Conservation (phyloP, 2,113 vertebrate genomes). For the Psephotus haematonotus region DNA sequence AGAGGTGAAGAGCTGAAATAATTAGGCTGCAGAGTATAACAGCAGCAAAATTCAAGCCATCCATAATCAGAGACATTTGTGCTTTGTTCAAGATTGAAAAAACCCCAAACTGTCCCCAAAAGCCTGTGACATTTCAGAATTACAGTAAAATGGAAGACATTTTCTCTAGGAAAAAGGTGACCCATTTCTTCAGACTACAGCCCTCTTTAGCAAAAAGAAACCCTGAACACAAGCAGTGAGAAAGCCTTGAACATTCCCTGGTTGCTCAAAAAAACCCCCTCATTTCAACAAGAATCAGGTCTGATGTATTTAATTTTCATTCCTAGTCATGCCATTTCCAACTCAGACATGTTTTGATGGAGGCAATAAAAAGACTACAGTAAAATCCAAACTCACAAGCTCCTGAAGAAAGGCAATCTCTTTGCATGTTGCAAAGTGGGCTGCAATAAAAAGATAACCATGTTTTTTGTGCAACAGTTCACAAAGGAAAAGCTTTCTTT, state of each 20-base stretch:
- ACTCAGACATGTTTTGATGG: conserved; percentile 62
- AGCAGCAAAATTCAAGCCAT: conserved; percentile 2
- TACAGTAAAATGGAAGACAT: conserved; percentile 40
- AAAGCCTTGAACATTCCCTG: conserved; percentile 53
- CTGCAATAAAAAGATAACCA: conserved; percentile 27
- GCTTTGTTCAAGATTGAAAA: neutral
- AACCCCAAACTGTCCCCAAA: neutral
- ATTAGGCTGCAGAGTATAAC: neutral
- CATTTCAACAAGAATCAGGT: conserved; percentile 57
- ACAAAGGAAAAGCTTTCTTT: conserved; percentile 30
- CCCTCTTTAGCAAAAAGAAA: conserved; percentile 11
- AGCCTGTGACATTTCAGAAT: conserved; percentile 36
- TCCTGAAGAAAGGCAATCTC: conserved; percentile 30
- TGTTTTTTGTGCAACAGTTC: neutral
- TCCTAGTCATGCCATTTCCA: conserved; percentile 61
- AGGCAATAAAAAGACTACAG: conserved; percentile 47
- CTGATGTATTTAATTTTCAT: conserved; percentile 69
- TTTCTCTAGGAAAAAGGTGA: conserved; percentile 64
- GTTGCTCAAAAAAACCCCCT: conserved; percentile 42
- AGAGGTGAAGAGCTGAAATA: neutral
- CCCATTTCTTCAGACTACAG: conserved; percentile 62
- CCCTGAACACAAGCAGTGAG: neutral
- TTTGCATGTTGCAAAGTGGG: conserved; percentile 21
- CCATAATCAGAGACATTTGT: conserved; percentile 2
- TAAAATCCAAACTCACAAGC: conserved; percentile 57